Evolutionary conservation across 2,113 vertebrate species (phyloP), one percentile per base, ranked within the genome.

Genomic region (Potamarius usumacintae): DNA sequence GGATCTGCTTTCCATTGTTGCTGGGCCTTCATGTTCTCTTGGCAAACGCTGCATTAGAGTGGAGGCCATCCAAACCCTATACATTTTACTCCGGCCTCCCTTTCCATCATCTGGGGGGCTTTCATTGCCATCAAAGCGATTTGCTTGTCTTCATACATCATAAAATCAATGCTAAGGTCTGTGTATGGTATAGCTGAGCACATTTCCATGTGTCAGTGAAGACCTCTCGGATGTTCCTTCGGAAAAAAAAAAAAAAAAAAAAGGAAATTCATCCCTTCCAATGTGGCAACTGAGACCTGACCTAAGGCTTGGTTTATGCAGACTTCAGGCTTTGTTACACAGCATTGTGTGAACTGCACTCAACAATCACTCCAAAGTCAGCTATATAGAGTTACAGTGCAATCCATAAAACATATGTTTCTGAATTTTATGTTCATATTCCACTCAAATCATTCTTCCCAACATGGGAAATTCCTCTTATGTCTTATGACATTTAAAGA

Each of bases 81-180:
- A 83, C 58, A 55, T 87, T 82, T 63, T 87, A 76, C 86, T 81
- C 42, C 53, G 22, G 74, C 83, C 76, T 72, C 87, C 11, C 84
- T 85, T 69, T 88, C 88, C 63, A 27, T 88, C 88, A 85, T 88
- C 88, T 85, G 77, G 86, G 86, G 88, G 79, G 55, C 79, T 87
- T 83, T 89, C 82, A 72, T 86, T 88, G 58, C 87, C 87, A 89
- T 90, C 87, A 86, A 87, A 89, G 88, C 86, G 85, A 84, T 76
- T 65, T 89, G 83, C 88, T 88, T 85, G 82, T 85, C 83, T 89
- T 90, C 86, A 84, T 89, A 82, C 90, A 89, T 89, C 89, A 90
- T 90, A 86, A 91, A 89, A 90, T 84, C 84, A 60, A 86, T 90
- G 84, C 90, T 87, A 67, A 85, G 69, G 88, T 79, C 84, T 88